A percentile compares a stretch with the other conserved stretches of the same genome.
Conservation (phyloP, 2,888 invertebrate species). For the Cataglyphis cursor region DNA sequence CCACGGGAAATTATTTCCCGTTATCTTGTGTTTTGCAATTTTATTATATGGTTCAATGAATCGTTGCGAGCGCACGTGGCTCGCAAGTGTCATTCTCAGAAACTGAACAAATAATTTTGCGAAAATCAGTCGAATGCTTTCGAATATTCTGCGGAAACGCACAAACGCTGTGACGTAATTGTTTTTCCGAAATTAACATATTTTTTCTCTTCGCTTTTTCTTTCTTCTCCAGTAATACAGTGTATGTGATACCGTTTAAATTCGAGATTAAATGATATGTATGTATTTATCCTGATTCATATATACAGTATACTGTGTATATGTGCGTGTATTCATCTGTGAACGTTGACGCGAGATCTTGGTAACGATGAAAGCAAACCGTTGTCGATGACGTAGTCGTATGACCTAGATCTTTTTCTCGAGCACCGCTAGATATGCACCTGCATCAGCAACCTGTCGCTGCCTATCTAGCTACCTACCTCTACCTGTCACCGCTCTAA, state of each 20-base stretch:
- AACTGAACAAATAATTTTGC: constrained; percentile 33
- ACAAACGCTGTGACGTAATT: background rate
- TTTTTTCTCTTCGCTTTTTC: background rate
- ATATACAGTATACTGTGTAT: background rate
- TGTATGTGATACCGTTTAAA: background rate
- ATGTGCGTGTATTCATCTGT: background rate
- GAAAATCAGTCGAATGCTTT: constrained; percentile 31
- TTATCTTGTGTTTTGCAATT: constrained; percentile 28
- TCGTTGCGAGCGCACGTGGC: constrained; percentile 4
- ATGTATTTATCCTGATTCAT: background rate
- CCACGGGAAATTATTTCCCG: constrained; percentile 29
- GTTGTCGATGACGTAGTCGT: background rate
- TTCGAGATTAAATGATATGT: background rate
- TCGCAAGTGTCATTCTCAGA: constrained; percentile 37
- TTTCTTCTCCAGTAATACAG: background rate
- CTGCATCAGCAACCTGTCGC: constrained; percentile 64
- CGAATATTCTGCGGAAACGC: background rate
- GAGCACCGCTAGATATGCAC: constrained; percentile 53
- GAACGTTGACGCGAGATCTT: background rate
- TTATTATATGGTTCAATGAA: constrained; percentile 12
- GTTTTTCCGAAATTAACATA: background rate
- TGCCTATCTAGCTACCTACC: background rate
- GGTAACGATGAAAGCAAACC: background rate
- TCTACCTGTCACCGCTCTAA: constrained; percentile 26
- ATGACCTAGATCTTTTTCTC: constrained; percentile 70